Percentiles rank a stretch among this genome's conserved stretches.
phyloP scores from a whole-genome alignment of 2,797 vertebrate species.

The Gymnothorax reevesii region DNA sequence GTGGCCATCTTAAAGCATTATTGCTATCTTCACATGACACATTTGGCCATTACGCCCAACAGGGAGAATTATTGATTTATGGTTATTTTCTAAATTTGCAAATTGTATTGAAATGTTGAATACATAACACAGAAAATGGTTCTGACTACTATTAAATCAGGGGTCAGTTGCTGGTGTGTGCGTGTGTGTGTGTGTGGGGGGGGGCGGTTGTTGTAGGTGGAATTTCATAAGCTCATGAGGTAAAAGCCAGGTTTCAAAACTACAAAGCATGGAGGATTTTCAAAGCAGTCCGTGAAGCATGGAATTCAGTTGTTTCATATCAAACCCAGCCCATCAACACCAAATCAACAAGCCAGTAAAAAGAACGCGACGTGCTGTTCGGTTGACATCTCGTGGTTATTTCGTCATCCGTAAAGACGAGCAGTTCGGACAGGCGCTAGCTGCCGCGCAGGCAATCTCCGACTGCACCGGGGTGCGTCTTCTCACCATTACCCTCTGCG shows the following conservation, averaged over 20 bases:
- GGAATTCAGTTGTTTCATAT: neutral
- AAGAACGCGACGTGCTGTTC: neutral
- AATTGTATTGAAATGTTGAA: neutral
- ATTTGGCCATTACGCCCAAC: neutral
- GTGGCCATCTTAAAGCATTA: neutral
- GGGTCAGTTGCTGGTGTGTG: neutral
- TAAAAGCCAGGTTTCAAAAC: neutral
- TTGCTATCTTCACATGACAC: neutral
- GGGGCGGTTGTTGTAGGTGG: too few relatives aligned
- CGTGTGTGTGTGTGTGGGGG: neutral
- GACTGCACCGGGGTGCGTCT: neutral
- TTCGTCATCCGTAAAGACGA: neutral
- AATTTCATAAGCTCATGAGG: neutral
- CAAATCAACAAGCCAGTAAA: neutral
- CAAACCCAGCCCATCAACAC: slow-evolving; percentile 1
- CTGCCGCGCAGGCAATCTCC: neutral
- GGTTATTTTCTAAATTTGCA: neutral
- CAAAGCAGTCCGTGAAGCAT: neutral
- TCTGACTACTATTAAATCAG: neutral
- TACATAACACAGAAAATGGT: neutral
- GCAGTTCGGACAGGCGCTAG: neutral
- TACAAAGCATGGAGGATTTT: neutral
- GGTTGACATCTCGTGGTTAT: neutral
- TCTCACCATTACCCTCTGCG: neutral
- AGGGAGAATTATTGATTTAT: neutral